phyloP scores from a whole-genome alignment of 2,888 invertebrate genomes.

The Petrophora chlorosata region DNA sequence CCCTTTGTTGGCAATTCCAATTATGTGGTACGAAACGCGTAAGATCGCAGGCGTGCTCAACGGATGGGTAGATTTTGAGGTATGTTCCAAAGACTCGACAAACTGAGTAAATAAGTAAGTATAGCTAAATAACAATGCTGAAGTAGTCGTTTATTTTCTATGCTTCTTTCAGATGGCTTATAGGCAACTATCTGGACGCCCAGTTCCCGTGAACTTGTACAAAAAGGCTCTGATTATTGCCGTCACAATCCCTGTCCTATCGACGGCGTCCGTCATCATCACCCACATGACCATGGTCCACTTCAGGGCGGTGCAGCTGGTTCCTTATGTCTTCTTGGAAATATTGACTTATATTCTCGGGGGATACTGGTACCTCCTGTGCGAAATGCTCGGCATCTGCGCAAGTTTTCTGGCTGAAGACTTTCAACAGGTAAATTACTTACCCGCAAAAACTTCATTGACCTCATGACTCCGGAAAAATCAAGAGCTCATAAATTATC shows the following conservation, averaged over 20 bases:
- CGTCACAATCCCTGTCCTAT: slow-evolving; percentile 84
- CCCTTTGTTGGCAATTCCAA: slow-evolving; percentile 85
- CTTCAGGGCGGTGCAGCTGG: slow-evolving; percentile 85
- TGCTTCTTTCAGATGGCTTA: slow-evolving; percentile 81
- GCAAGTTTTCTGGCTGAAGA: slow-evolving; percentile 87
- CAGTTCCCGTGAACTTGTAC: slow-evolving; percentile 82
- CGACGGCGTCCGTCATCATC: slow-evolving; percentile 85
- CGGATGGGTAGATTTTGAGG: slow-evolving; percentile 88
- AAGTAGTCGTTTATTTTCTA: neutral
- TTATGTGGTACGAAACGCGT: slow-evolving; percentile 87
- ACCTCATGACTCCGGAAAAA: too few relatives aligned
- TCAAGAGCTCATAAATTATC: too few relatives aligned
- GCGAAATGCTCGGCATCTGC: slow-evolving; percentile 85
- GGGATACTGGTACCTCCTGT: slow-evolving; percentile 88
- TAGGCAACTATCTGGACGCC: slow-evolving; percentile 83
- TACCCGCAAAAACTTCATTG: too few relatives aligned
- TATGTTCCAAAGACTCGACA: slow-evolving; percentile 46
- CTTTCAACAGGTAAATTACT: slow-evolving; percentile 83
- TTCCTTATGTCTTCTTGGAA: slow-evolving; percentile 88
- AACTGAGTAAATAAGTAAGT: too few relatives aligned
- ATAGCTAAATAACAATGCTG: too few relatives aligned
- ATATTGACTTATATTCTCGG: slow-evolving; percentile 87
- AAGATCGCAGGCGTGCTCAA: slow-evolving; percentile 85
- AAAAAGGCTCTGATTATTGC: slow-evolving; percentile 84
- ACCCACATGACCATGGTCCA: slow-evolving; percentile 89